These are phyloP conservation scores for Rhopalosiphum maidis DNA, from an alignment of 1,140 invertebrate species.

Conservation along the genomic window DNA sequence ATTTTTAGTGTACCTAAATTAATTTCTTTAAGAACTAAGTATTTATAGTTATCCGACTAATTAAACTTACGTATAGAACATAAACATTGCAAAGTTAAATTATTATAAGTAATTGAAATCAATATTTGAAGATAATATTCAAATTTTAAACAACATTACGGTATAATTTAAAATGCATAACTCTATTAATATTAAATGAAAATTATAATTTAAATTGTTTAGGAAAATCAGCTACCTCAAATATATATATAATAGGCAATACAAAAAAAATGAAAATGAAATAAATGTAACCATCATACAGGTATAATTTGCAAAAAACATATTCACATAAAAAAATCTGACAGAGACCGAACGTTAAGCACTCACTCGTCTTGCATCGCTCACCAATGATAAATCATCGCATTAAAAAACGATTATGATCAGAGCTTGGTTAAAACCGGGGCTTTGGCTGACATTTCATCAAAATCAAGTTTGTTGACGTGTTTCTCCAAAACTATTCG, in stretches of 20 bases:
- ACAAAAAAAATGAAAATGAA: not conserved
- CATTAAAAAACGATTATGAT: conserved; percentile 1
- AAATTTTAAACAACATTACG: not conserved
- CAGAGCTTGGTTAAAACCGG: too few relatives aligned
- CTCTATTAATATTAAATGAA: not conserved
- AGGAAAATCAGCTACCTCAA: not conserved
- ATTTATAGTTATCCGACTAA: too few relatives aligned
- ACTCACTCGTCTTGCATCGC: not conserved
- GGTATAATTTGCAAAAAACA: not conserved
- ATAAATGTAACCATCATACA: not conserved
- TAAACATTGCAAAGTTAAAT: not conserved
- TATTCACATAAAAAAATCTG: not conserved
- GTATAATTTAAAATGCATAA: not conserved
- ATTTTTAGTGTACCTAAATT: not conserved
- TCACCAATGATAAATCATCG: not conserved
- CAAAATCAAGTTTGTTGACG: conserved; percentile 10
- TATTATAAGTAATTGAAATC: not conserved
- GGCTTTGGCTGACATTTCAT: not conserved
- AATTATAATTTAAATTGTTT: not conserved
- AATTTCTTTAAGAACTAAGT: too few relatives aligned
- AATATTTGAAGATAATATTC: not conserved
- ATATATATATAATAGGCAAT: not conserved
- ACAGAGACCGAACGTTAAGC: not conserved
- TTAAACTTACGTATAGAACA: not conserved
- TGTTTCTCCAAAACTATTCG: not conserved